Evolutionary conservation across 2,797 vertebrate species (phyloP).

Genomic region (Liasis olivaceus): DNA sequence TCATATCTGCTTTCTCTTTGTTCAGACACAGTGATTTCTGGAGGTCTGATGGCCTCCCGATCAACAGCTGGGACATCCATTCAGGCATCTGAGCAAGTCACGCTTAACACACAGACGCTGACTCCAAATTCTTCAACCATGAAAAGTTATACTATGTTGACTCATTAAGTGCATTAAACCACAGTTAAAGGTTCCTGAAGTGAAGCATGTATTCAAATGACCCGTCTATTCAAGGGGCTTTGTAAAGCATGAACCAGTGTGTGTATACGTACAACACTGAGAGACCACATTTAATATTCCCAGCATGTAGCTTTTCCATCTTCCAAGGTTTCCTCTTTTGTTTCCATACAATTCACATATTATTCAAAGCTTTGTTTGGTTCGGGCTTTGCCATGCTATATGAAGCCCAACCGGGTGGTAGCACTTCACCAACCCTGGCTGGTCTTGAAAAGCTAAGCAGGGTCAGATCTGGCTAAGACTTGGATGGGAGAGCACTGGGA

Average conservation of each 20-base stretch:
- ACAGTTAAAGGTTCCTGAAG: neutral
- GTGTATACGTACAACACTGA: neutral
- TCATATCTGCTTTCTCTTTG: neutral
- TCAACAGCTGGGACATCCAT: neutral
- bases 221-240: neutral
- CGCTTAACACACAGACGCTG: neutral
- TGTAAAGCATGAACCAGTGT: neutral
- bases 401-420: too few relatives aligned
- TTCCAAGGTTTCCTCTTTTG: too few relatives aligned
- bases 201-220: neutral
- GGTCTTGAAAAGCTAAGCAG: too few relatives aligned
- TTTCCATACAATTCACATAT: too few relatives aligned
- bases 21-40: neutral
- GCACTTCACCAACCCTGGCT: too few relatives aligned
- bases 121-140: neutral
- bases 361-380: too few relatives aligned
- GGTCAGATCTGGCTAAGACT: too few relatives aligned
- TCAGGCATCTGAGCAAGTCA: neutral
- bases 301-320: neutral
- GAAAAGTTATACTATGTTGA: neutral
- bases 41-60: neutral
- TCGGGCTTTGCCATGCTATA: too few relatives aligned
- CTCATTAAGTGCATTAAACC: neutral
- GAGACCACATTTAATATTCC: neutral
- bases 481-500: too few relatives aligned